Conservation (phyloP, 2,113 vertebrate species). For the Neotragus moschatus region DNA sequence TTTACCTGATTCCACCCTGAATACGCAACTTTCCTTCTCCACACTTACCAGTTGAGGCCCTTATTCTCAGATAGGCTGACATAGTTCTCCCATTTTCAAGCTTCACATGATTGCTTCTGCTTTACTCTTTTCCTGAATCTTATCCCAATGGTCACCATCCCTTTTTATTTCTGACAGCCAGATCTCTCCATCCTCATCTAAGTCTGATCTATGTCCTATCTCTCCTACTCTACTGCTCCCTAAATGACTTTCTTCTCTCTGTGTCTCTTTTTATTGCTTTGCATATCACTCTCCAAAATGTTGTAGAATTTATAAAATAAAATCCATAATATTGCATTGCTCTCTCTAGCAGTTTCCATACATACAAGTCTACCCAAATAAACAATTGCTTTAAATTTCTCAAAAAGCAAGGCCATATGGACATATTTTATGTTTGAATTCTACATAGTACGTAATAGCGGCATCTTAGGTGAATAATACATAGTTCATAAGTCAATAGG, state of each 20-base stretch:
- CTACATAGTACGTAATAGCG: neutral
- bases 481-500: neutral
- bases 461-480: neutral
- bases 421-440: neutral
- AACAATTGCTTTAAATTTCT: neutral
- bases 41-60: neutral
- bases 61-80: neutral
- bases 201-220: neutral
- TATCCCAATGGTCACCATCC: neutral
- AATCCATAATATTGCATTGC: neutral
- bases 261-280: neutral
- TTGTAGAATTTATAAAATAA: neutral
- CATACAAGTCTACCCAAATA: neutral
- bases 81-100: neutral
- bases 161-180: neutral
- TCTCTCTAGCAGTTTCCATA: neutral
- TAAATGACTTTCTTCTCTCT: neutral
- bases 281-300: neutral
- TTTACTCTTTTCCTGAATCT: neutral
- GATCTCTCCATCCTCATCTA: neutral
- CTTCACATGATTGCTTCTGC: fast-evolving
- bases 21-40: neutral
- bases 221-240: neutral
- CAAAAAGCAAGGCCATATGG: neutral
- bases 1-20: neutral